Evolutionary conservation across 2,113 vertebrate species (phyloP).

Genomic region (Ptyas mucosa): DNA sequence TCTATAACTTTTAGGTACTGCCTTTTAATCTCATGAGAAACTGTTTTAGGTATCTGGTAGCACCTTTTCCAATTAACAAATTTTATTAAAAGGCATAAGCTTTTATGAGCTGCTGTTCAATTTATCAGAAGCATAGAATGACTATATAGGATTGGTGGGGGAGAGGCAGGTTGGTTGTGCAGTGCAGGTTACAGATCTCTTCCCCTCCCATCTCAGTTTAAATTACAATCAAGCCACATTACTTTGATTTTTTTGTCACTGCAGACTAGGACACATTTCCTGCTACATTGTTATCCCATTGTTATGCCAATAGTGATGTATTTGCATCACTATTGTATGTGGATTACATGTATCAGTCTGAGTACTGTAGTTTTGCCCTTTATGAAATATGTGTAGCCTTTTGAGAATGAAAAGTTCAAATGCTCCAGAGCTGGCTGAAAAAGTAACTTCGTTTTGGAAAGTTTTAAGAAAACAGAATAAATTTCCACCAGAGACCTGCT

Average conservation of each 20-base stretch:
- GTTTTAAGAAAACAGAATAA: background rate
- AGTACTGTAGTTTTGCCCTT: background rate
- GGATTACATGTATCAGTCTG: background rate
- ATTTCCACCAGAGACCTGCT: background rate
- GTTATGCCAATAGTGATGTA: background rate
- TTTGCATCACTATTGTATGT: background rate
- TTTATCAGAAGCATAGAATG: background rate
- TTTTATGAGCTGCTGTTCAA: background rate
- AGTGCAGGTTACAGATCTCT: background rate
- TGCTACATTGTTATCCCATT: background rate
- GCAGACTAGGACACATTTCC: background rate
- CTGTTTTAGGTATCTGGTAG: background rate
- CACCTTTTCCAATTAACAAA: background rate
- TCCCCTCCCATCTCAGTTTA: background rate
- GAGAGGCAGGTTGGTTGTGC: background rate
- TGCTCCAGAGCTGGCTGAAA: conserved; percentile 1
- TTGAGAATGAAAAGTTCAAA: conserved; percentile 1
- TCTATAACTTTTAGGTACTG: background rate
- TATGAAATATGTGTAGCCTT: background rate
- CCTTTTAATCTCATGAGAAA: background rate
- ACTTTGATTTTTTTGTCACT: background rate
- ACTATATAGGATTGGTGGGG: background rate
- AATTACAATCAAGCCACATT: background rate
- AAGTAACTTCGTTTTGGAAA: background rate
- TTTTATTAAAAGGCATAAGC: background rate